Percentiles rank a stretch among this genome's conserved stretches.
phyloP scores from a whole-genome alignment of 2,113 vertebrate species.

The Lophotis ruficrista region DNA sequence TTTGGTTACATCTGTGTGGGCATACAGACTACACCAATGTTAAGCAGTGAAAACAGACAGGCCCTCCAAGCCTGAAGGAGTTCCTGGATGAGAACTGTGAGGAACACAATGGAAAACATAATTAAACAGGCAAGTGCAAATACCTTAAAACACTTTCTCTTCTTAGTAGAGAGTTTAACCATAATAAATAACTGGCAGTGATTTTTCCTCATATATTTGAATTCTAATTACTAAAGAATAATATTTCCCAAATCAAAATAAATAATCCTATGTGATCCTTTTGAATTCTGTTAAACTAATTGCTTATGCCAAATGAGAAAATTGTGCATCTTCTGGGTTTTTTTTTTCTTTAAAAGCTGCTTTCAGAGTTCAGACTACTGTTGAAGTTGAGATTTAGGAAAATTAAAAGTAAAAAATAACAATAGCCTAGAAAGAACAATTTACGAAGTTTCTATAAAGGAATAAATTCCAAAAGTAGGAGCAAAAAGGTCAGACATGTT shows the following conservation, averaged over 20 bases:
- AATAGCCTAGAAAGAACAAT: background rate
- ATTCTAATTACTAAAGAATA: background rate
- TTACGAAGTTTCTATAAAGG: background rate
- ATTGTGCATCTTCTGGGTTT: background rate
- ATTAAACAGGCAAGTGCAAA: background rate
- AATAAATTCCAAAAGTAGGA: background rate
- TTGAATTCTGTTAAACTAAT: background rate
- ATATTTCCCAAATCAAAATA: background rate
- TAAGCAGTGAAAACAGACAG: background rate
- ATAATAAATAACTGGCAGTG: background rate
- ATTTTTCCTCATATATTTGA: background rate
- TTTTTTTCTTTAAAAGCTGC: background rate
- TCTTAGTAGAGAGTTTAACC: background rate
- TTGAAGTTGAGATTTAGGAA: background rate
- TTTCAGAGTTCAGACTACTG: background rate
- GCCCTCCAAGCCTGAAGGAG: background rate
- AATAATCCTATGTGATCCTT: background rate
- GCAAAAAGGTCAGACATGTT: background rate
- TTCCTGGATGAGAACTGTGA: background rate
- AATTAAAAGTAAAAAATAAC: background rate
- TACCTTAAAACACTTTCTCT: background rate
- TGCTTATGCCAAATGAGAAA: background rate
- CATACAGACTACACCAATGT: background rate
- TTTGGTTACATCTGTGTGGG: background rate
- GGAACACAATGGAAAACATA: constrained; percentile 1